phyloP scores from a whole-genome alignment of 1,140 invertebrate genomes.

The Hyposmocoma kahamanoa region DNA sequence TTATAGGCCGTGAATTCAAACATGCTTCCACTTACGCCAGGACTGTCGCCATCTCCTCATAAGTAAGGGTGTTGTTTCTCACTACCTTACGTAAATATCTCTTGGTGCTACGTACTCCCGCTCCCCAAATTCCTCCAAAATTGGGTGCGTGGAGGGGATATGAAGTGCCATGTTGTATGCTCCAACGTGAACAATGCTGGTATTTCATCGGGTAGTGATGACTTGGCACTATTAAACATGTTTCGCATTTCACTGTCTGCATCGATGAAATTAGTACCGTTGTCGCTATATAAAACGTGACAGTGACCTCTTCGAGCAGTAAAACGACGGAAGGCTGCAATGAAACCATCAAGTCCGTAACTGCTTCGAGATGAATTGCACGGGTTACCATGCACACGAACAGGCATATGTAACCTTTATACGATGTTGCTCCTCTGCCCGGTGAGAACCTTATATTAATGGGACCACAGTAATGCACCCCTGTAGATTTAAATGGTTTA shows the following conservation, averaged over 20 bases:
- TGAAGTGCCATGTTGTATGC: background rate
- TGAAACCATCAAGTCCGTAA: conserved; percentile 33
- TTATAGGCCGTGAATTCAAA: background rate
- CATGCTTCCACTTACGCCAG: too few relatives aligned
- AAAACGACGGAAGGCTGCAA: conserved; percentile 37
- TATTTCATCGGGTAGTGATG: background rate
- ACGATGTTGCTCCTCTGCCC: conserved; percentile 3
- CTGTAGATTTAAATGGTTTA: conserved; percentile 27
- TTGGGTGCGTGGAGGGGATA: background rate
- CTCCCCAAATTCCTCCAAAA: background rate
- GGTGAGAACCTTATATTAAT: conserved; percentile 12
- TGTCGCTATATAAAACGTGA: conserved; percentile 29
- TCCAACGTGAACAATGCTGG: background rate
- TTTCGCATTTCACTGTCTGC: background rate
- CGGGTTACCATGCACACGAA: conserved; percentile 13
- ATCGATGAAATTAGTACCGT: conserved; percentile 6
- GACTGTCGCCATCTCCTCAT: background rate
- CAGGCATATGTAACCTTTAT: conserved; percentile 13
- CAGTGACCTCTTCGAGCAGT: conserved; percentile 23
- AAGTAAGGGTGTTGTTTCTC: background rate
- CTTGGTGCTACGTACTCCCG: background rate
- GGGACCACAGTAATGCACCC: conserved; percentile 38
- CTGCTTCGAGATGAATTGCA: conserved; percentile 13
- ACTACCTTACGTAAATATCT: background rate
- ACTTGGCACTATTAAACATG: background rate